Evolutionary conservation across 2,113 vertebrate species (phyloP), one percentile per base, ranked within the genome.

Genomic region (Ictalurus furcatus): DNA sequence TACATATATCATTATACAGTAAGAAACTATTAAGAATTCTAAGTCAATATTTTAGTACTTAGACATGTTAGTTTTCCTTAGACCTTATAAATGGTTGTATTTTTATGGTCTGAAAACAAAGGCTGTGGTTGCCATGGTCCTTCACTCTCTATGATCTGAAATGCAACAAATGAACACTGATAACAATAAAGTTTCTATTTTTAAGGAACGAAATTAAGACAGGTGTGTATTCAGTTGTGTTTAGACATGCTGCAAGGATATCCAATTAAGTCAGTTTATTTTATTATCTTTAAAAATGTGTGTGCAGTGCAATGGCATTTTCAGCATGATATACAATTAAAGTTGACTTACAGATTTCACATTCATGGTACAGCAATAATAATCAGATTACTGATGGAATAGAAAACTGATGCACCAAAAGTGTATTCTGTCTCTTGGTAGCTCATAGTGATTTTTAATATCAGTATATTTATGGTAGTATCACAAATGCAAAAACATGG

Each of bases 41-140:
- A 86, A 86, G 54, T 40, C 71, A 61, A 58, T 71, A 34, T 82
- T 79, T 78, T 81, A 71, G 61, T 44, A 25, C 48, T 7, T 14
- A 71, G 78, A 23, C n/a, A 88, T 48, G 48, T 61, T 48, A 44
- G 0, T 44, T 25, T 19, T 21, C 48, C 54, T 73, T 67, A 37
- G 54, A 67, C n/a, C 6, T 54, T 69, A 21, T 37, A 12, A 61
- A 85, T 69, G 1, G 83, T 69, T 69, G 7, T 16, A 23, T 84
- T 28, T 80, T 44, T 52, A 44, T 12, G 25, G 69, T 48, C 37
- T 63, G 16, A n/a, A 65, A 87, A 44, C 69, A 37, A 87, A 87
- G 74, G 13, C 56, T 78, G 25, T 54, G 30, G n/a, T 63, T 78
- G 37, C 40, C 44, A 58, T 5, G 21, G 63, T 37, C 13, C 40